Evolutionary conservation across 2,113 vertebrate species (phyloP).

Genomic region (Sinocyclocheilus rhinocerous): DNA sequence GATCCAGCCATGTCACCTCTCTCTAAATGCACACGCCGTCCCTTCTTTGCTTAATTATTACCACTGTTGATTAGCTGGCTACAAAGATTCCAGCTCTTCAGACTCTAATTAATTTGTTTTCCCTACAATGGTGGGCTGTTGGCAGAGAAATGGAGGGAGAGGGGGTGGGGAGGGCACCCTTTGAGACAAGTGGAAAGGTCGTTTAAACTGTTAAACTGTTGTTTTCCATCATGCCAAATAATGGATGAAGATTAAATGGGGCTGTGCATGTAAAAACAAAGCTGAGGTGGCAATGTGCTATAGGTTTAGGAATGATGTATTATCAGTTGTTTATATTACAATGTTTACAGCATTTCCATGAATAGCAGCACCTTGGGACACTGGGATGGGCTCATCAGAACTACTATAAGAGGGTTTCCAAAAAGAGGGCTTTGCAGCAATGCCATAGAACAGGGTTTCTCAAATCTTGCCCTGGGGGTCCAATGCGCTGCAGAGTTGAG

Average conservation of each 20-base stretch:
- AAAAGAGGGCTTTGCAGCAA: background rate
- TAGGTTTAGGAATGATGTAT: background rate
- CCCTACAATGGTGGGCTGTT: slow-evolving; percentile 41
- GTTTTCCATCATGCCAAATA: slow-evolving; percentile 22
- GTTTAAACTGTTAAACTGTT: slow-evolving; percentile 39
- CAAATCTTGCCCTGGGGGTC: too few relatives aligned
- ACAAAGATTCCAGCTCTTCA: slow-evolving; percentile 54
- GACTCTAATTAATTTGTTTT: slow-evolving; percentile 60
- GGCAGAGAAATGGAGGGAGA: slow-evolving; percentile 39
- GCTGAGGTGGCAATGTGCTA: background rate
- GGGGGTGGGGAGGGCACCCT: slow-evolving; percentile 33
- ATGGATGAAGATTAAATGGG: slow-evolving; percentile 25
- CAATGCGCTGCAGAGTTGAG: too few relatives aligned
- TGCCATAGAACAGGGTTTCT: too few relatives aligned
- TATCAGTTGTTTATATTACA: slow-evolving; percentile 2
- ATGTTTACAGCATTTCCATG: slow-evolving; percentile 10
- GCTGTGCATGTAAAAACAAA: slow-evolving; percentile 15
- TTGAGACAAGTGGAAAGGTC: slow-evolving; percentile 49
- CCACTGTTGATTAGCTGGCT: slow-evolving; percentile 58
- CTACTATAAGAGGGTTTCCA: background rate
- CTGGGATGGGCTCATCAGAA: background rate
- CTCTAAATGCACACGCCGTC: background rate
- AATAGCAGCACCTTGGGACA: background rate
- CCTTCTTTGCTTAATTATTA: slow-evolving; percentile 59
- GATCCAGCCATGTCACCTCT: slow-evolving; percentile 12